Evolutionary conservation across 2,113 vertebrate species (phyloP), one percentile per base, ranked within the genome.

Genomic region (Pangasianodon gigas): DNA sequence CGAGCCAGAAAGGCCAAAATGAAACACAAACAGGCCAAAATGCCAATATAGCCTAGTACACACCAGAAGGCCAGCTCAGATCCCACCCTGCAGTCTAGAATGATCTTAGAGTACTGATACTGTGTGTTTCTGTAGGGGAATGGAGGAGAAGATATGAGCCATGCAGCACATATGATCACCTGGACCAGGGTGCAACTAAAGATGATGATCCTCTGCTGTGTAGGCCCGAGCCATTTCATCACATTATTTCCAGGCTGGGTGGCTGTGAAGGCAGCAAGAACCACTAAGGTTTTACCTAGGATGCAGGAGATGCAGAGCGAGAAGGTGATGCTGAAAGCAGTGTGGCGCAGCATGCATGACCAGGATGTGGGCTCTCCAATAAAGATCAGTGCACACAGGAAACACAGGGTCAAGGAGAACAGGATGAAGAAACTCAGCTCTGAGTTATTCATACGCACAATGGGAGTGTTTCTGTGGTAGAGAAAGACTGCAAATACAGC

Each of bases 261-360:
- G 74, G 94, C 92, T 52, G 93, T 94, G 83, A 95, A 96, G 19
- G 93, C 95, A 69, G 94, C 91, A 86, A 95, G 79, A 32, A 96
- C 95, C 77, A 96, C 95, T 77, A 96, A 85, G 8, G 95, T 96
- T 90, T 95, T 95, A 18, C 93, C 94, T n/a, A 96, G 91, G 77
- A 96, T 93, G 88, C 94, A 96, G 51, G 95, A 96, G 88, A 96
- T 94, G 71, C 93, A 95, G 51, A 95, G 91, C 29, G 93, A 94
- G 90, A 96, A 96, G 18, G 93, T 95, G 83, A 96, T 93, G 67
- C 94, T 93, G 32, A 96, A 95, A 8, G 92, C 93, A 4, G 93
- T 95, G 90, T 95, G 95, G 29, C 95, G 94, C 18, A 95, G 89
- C 92, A 95, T 94, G 89, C 95, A 96, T 77, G 95, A 93, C 92